Percentiles rank a stretch among this genome's conserved stretches.
Conservation (phyloP, 2,888 invertebrate genomes). For the Dynastes grantii region DNA sequence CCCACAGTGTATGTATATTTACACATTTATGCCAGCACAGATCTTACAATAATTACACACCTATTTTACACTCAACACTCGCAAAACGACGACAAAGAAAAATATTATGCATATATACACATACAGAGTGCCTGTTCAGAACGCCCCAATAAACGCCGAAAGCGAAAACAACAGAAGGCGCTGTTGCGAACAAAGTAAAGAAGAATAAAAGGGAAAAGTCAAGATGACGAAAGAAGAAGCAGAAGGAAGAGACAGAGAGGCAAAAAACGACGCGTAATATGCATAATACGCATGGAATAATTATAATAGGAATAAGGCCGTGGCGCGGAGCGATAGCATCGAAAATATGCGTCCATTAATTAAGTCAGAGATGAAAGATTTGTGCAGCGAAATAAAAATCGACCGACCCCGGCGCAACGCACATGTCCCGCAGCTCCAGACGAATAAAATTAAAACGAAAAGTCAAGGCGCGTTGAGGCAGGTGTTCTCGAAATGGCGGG, state of each 20-base stretch:
- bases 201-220: too few species aligned
- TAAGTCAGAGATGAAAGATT: conserved; percentile 53
- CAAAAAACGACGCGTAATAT: conserved; percentile 13
- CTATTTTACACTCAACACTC: conserved; percentile 16
- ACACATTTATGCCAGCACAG: neutral
- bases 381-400: conserved; percentile 50
- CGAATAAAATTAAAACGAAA: conserved; percentile 50
- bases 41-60: conserved; percentile 32
- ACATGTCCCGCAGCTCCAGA: conserved; percentile 52
- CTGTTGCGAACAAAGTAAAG: neutral
- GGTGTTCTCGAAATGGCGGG: conserved; percentile 50
- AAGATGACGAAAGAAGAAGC: neutral
- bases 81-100: conserved; percentile 21
- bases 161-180: conserved; percentile 23
- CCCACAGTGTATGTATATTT: neutral
- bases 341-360: conserved; percentile 53
- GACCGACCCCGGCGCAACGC: conserved; percentile 27
- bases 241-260: neutral
- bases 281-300: conserved; percentile 36
- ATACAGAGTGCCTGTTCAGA: neutral
- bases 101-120: neutral
- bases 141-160: conserved; percentile 33
- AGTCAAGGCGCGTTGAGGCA: conserved; percentile 17
- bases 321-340: conserved; percentile 39
- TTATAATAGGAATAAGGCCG: conserved; percentile 43